These are phyloP conservation scores for Mylabris sibirica DNA, from an alignment of 2,888 invertebrate species.

Conservation along the genomic window DNA sequence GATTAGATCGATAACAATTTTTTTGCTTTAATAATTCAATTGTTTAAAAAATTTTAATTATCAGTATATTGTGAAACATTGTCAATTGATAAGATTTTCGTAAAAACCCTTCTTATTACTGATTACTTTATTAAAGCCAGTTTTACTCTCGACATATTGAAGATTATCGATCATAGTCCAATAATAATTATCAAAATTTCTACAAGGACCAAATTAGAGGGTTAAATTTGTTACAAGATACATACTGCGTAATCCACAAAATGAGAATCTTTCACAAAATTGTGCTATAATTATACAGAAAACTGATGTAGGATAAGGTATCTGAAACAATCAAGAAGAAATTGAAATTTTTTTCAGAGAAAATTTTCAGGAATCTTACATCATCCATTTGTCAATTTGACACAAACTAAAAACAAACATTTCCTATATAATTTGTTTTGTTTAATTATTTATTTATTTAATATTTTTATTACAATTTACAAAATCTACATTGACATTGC, in stretches of 20 bases:
- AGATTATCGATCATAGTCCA: no score
- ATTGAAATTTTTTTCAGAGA: neutral
- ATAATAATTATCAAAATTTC: no score
- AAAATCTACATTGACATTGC: constrained; percentile 50
- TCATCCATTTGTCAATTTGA: neutral
- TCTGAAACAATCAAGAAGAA: constrained; percentile 36
- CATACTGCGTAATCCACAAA: constrained; percentile 80
- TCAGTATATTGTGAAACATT: no score
- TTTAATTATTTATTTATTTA: constrained; percentile 19
- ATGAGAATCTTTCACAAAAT: constrained; percentile 87
- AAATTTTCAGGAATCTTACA: neutral
- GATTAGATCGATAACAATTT: neutral
- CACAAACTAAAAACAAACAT: neutral
- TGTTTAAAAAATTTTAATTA: no score
- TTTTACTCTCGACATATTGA: no score
- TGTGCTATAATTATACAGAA: constrained; percentile 85
- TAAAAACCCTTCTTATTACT: no score
- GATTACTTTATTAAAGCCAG: no score
- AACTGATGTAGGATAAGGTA: constrained; percentile 71
- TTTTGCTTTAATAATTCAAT: neutral
- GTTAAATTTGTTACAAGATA: neutral
- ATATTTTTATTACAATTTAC: constrained; percentile 52
- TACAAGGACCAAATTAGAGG: no score
- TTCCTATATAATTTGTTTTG: no score
- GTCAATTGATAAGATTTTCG: no score